Evolutionary conservation across 1,140 invertebrate species (phyloP).

Genomic region (Lepidurus arcticus): DNA sequence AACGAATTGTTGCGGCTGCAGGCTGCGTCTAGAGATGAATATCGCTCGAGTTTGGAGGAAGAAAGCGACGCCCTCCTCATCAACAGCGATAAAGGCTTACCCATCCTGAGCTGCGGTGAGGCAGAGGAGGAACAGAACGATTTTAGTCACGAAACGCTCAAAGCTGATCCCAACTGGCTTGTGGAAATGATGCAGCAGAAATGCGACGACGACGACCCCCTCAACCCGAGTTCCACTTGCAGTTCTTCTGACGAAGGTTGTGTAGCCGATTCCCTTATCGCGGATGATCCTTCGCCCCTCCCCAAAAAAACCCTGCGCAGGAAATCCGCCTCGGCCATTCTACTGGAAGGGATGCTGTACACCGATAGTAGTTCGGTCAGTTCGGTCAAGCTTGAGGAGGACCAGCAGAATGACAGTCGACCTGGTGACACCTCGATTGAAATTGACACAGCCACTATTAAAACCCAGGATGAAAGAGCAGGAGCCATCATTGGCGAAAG

Average conservation of each 20-base stretch:
- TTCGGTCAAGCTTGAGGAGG: background rate
- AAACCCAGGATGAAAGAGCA: background rate
- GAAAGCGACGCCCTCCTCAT: conserved; percentile 46
- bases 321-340: background rate
- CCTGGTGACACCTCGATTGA: background rate
- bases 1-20: conserved; percentile 30
- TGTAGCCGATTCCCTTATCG: conserved; percentile 27
- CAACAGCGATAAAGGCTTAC: conserved; percentile 38
- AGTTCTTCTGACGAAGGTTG: conserved; percentile 34
- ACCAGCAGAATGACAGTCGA: background rate
- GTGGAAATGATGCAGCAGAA: conserved; percentile 26
- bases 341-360: background rate
- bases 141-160: background rate
- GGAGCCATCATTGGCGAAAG: background rate
- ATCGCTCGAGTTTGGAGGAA: conserved; percentile 34
- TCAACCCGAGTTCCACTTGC: conserved; percentile 26
- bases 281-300: background rate
- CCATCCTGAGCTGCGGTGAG: background rate
- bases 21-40: conserved; percentile 15
- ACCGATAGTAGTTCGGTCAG: background rate
- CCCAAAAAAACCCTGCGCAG: background rate
- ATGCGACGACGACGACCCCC: conserved; percentile 5
- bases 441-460: background rate
- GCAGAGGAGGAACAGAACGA: background rate
- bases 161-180: conserved; percentile 6